A percentile compares a stretch with the other conserved stretches of the same genome.
These are phyloP conservation scores for Tolmerus cingulatus DNA, from an alignment of 2,888 invertebrate genomes.

Conservation along the genomic window DNA sequence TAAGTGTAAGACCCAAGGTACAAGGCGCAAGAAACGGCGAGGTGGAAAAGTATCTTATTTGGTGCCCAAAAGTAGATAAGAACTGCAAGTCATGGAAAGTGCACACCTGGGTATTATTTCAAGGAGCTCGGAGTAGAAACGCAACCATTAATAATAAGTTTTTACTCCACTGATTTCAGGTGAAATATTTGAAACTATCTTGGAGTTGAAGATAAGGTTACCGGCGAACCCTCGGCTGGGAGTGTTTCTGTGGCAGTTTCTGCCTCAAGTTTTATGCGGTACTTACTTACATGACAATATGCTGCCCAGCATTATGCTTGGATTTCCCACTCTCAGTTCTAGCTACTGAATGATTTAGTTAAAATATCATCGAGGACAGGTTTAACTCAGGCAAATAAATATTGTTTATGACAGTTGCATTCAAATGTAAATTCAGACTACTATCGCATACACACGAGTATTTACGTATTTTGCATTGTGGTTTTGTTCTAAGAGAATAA, in stretches of 20 bases:
- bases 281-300: conserved; percentile 1
- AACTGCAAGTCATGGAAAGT: background rate
- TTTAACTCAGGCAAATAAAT: background rate
- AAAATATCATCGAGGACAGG: background rate
- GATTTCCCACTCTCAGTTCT: background rate
- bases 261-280: background rate
- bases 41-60: conserved; percentile 10
- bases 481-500: background rate
- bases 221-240: background rate
- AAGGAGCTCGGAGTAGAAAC: background rate
- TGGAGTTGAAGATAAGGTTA: conserved; percentile 4
- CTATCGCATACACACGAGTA: background rate
- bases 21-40: background rate
- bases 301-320: background rate
- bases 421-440: background rate
- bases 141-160: conserved; percentile 40
- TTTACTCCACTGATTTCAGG: conserved; percentile 23
- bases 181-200: conserved; percentile 30
- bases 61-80: conserved; percentile 27
- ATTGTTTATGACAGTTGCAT: background rate
- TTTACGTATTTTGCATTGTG: background rate
- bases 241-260: background rate
- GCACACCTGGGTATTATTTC: conserved; percentile 22
- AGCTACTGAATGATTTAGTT: background rate
- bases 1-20: conserved; percentile 7